Conservation (phyloP, 2,113 vertebrate genomes). For the Gymnocephalus cernua region DNA sequence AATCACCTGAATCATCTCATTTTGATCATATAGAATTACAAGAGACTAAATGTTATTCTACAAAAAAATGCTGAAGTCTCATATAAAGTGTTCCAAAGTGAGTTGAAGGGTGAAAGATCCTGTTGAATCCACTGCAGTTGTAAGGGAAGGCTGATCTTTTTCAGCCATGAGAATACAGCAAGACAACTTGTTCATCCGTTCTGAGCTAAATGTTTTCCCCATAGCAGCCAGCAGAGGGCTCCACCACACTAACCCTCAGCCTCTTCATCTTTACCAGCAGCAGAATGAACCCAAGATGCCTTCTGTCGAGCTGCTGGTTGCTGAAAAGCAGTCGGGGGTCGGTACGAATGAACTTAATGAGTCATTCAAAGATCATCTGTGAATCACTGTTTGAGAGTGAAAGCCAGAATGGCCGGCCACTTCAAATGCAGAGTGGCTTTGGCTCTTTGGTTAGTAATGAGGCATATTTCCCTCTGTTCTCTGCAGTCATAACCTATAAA, state of each 20-base stretch:
- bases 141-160: neutral
- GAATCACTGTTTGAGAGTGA: conserved; percentile 63
- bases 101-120: neutral
- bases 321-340: conserved; percentile 38
- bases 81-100: neutral
- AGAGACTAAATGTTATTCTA: too few species aligned
- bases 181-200: neutral
- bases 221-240: conserved; percentile 74
- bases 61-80: neutral
- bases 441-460: conserved; percentile 68
- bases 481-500: conserved; percentile 62
- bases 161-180: neutral
- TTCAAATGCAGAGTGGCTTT: conserved; percentile 62
- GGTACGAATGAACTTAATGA: conserved; percentile 65
- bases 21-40: neutral
- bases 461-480: conserved; percentile 64
- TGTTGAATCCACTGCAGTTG: neutral
- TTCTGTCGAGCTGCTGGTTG: conserved; percentile 38
- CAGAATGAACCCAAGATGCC: neutral
- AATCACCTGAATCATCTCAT: neutral
- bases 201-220: neutral
- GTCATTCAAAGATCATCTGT: conserved; percentile 71
- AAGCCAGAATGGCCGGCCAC: conserved; percentile 56
- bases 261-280: neutral
- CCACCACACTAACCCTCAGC: conserved; percentile 29